Evolutionary conservation across 1,140 invertebrate genomes (phyloP).

Genomic region (Spodoptera frugiperda): DNA sequence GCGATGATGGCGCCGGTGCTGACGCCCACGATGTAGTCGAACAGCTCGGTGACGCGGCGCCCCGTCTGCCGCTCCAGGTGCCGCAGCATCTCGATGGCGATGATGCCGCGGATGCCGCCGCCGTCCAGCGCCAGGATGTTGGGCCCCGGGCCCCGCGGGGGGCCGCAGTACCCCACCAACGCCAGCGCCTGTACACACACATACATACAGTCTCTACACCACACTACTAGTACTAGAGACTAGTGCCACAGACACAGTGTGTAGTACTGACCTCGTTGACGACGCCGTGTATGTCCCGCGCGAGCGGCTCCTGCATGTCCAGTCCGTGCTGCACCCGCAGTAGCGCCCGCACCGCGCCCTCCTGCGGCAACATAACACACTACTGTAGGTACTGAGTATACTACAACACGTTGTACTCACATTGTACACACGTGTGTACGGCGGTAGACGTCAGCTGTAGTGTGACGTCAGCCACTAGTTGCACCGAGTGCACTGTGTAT

Average conservation of each 20-base stretch:
- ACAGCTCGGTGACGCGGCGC: slow-evolving; percentile 89
- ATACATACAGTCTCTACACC: slow-evolving; percentile 11
- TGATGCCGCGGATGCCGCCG: slow-evolving; percentile 94
- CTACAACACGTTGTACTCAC: too few relatives aligned
- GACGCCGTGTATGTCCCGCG: slow-evolving; percentile 66
- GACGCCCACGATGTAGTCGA: slow-evolving; percentile 97
- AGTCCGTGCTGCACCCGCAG: slow-evolving; percentile 84
- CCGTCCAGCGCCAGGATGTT: slow-evolving; percentile 96
- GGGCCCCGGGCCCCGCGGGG: slow-evolving; percentile 91
- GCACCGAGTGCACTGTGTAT: too few relatives aligned
- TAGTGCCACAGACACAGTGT: too few relatives aligned
- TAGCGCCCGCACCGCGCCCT: slow-evolving; percentile 88
- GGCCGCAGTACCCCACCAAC: slow-evolving; percentile 91
- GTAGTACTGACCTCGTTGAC: slow-evolving; percentile 69
- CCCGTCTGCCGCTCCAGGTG: slow-evolving; percentile 91
- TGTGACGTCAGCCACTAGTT: too few relatives aligned
- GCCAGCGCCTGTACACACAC: slow-evolving; percentile 87
- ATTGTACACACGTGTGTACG: too few relatives aligned
- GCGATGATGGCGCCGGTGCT: slow-evolving; percentile 95
- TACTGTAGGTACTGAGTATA: too few relatives aligned
- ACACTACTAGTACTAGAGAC: slow-evolving; percentile 10
- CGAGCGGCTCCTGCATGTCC: slow-evolving; percentile 77
- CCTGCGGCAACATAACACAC: slow-evolving; percentile 72
- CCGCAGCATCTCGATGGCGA: slow-evolving; percentile 93
- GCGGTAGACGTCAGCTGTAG: too few relatives aligned